Evolutionary conservation across 1,140 invertebrate genomes (phyloP).

Genomic region (Aradophagus sp.): DNA sequence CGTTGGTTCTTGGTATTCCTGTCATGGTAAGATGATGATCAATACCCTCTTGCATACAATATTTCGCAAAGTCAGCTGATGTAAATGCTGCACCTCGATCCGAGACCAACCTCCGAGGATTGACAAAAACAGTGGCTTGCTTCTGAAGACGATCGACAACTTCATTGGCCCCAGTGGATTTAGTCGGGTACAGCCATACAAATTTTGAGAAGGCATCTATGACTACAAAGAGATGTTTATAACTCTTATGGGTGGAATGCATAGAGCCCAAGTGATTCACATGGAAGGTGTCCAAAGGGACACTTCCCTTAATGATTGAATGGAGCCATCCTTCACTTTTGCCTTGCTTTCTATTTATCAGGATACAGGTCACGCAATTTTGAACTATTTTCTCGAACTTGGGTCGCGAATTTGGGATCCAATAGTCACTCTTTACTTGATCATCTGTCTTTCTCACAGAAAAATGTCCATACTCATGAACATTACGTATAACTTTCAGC

Average conservation of each 20-base stretch:
- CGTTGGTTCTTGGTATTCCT: constrained; percentile 32
- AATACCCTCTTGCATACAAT: constrained; percentile 2
- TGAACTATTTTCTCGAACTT: constrained; percentile 4
- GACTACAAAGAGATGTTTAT: constrained; percentile 4
- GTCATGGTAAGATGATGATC: constrained; percentile 47
- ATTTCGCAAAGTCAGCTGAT: neutral
- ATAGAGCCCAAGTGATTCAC: constrained; percentile 5
- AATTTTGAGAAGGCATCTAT: too few species aligned
- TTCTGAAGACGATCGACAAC: neutral
- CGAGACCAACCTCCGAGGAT: constrained; percentile 1
- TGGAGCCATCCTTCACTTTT: constrained; percentile 2
- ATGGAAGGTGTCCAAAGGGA: constrained; percentile 1
- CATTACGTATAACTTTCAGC: neutral
- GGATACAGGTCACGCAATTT: constrained; percentile 1
- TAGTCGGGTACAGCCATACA: neutral
- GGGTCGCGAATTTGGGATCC: neutral
- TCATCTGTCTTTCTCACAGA: constrained; percentile 1
- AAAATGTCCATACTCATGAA: constrained; percentile 7
- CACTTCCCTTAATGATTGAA: neutral
- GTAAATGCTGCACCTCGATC: constrained; percentile 13
- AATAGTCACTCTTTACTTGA: constrained; percentile 1
- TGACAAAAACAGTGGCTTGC: constrained; percentile 5
- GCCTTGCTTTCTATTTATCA: neutral
- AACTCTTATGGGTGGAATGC: neutral
- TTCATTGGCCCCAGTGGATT: neutral